Percentiles rank a stretch among this genome's conserved stretches.
These are phyloP conservation scores for Metellina segmentata DNA, from an alignment of 2,888 invertebrate genomes.

Conservation along the genomic window DNA sequence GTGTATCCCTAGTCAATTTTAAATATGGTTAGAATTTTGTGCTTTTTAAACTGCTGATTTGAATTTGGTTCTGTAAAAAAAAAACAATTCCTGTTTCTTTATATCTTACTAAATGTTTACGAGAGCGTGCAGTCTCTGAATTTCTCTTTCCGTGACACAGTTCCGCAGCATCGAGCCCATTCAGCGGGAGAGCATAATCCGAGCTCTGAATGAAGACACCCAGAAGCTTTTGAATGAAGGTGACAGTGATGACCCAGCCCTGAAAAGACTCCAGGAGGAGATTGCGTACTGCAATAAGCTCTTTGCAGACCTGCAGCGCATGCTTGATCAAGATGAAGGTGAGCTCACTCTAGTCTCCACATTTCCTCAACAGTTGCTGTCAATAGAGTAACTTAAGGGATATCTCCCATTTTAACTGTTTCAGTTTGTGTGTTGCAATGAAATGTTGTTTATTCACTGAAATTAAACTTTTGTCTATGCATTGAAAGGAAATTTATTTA, in stretches of 20 bases:
- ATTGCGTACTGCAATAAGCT: constrained; percentile 97
- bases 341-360: not conserved
- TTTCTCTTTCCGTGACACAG: constrained; percentile 1
- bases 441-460: too few species aligned
- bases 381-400: too few species aligned
- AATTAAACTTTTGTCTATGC: too few species aligned
- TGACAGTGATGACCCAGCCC: constrained; percentile 96
- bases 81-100: not conserved
- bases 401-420: too few species aligned
- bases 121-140: not conserved
- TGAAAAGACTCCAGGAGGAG: constrained; percentile 91
- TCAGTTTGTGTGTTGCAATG: too few species aligned
- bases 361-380: not conserved
- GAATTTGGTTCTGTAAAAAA: not conserved
- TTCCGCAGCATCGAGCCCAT: constrained; percentile 90
- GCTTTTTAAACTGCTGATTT: not conserved
- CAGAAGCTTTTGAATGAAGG: constrained; percentile 96
- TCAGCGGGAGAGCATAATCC: constrained; percentile 95
- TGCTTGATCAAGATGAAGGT: constrained; percentile 85
- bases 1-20: not conserved
- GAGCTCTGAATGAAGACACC: constrained; percentile 97
- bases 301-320: constrained; percentile 90
- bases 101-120: not conserved
- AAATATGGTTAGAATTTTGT: not conserved
- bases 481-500: too few species aligned